Base-by-base conservation (phyloP, 2,888 invertebrate species). In the Ditylenchus weischeri region DNA sequence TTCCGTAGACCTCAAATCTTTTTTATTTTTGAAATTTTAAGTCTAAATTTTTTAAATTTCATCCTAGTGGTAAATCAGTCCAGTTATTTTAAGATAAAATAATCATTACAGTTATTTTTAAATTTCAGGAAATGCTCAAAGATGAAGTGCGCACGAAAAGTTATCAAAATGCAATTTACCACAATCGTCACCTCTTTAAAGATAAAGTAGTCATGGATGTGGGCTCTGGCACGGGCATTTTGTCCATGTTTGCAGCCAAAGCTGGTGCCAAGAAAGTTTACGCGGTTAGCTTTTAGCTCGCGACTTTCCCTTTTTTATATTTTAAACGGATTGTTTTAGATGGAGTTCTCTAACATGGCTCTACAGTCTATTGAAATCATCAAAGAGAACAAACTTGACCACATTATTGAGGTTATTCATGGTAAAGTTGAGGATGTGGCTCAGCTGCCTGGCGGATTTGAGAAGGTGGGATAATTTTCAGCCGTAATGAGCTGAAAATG, bases 171-270 rank as follows among this genome's bases (percentile, higher is more conserved):
- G 93, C 98, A 13, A 96, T 99, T 91, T 93, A 93, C 84, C 94
- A 98, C 87, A 99, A 99, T 86, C 93, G 92, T 86, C 98, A 98
- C 86, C 88, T 98, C 71, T 96, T 99, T 85, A 91, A 91, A 76
- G 85, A 82, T 79, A 92, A 92, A 85, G 88, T 89, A 29, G 98
- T 99, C 15, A 87, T 99, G 76, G 98, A 99, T 84, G 93, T 99
- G 76, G 98, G 98, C 13, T 96, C 96, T 83, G 98, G 98, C 13
- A 98, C 98, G 0, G 98, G 96, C 54, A 99, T 99, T 82, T 87
- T 99, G 62, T 94, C 94, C 43, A 98, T 99, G 96, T 99, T 99
- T 86, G 96, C 96, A 36, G 98, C 98, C 0, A 95, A 93, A 85
- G 94, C 98, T 6, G 98, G 98, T 13, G 98, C 98, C 0, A 88